Evolutionary conservation across 92 coral and sea anemone species (phyloP).

Genomic region (Scolanthus callimorphus): DNA sequence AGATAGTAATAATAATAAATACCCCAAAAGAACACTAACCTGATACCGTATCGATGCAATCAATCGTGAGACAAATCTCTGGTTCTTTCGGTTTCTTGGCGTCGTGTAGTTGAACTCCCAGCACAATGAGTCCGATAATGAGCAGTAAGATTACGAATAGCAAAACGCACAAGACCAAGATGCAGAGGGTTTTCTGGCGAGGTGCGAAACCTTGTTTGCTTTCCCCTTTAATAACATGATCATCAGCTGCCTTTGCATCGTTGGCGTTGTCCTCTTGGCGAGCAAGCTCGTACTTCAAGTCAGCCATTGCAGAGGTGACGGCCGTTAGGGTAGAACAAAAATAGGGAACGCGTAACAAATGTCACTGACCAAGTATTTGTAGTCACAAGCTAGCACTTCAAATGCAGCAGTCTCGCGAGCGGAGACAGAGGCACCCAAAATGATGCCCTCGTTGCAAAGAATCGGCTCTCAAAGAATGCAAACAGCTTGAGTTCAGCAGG

Average conservation of each 20-base stretch:
- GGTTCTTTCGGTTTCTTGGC: background rate
- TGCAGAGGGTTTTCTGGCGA: conserved; percentile 8
- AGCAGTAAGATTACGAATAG: conserved; percentile 14
- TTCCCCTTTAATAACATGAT: background rate
- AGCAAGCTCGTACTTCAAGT: conserved; percentile 20
- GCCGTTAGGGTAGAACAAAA: too few species aligned
- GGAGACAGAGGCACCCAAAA: too few species aligned
- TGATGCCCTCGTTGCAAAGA: background rate
- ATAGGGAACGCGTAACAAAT: too few species aligned
- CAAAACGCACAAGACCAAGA: conserved; percentile 5
- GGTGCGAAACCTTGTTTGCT: conserved; percentile 4
- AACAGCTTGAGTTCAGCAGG: background rate
- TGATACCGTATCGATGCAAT: conserved; percentile 20
- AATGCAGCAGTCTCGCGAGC: too few species aligned
- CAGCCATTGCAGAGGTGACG: too few species aligned
- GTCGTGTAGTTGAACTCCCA: conserved; percentile 15
- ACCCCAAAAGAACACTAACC: too few species aligned
- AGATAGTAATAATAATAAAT: too few species aligned
- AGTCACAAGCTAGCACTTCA: too few species aligned
- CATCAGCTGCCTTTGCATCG: background rate
- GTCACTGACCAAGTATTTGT: too few species aligned
- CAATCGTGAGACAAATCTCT: conserved; percentile 12
- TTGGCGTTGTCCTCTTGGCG: conserved; percentile 19
- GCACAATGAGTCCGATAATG: conserved; percentile 22
- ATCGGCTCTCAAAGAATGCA: conserved; percentile 2